phyloP scores from a whole-genome alignment of 2,113 vertebrate genomes.

The Pomatostomus ruficeps region DNA sequence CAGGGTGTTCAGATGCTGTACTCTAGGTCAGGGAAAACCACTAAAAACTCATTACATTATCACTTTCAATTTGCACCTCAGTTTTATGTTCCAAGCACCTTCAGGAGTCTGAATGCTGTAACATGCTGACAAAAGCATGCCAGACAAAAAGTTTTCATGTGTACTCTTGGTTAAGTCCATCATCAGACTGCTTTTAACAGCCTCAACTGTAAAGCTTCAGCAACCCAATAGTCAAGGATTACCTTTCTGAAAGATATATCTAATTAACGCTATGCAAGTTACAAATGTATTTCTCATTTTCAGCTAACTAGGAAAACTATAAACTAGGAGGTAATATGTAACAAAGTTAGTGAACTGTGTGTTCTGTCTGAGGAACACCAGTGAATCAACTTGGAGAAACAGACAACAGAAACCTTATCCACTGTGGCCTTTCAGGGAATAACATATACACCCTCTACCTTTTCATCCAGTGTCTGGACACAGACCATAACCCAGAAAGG shows the following conservation, averaged over 20 bases:
- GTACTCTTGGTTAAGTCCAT: neutral
- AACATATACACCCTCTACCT: neutral
- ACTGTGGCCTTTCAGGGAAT: neutral
- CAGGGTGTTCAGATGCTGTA: neutral
- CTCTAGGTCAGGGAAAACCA: neutral
- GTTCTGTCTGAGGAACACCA: neutral
- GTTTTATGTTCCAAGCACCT: neutral
- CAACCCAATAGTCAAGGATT: neutral
- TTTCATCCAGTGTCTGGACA: neutral
- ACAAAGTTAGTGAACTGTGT: neutral
- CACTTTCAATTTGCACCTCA: neutral
- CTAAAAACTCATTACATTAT: neutral
- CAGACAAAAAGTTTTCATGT: neutral
- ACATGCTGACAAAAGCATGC: neutral
- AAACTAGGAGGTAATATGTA: neutral
- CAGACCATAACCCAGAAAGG: neutral
- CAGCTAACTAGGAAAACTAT: neutral
- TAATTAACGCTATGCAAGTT: neutral
- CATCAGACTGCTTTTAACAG: neutral
- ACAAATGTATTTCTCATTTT: neutral
- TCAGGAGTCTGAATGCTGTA: neutral
- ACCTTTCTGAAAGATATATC: neutral
- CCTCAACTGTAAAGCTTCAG: neutral
- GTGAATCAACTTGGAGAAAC: neutral
- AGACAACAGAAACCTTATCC: neutral